phyloP scores from a whole-genome alignment of 2,888 invertebrate genomes.

The Conistra vaccinii region DNA sequence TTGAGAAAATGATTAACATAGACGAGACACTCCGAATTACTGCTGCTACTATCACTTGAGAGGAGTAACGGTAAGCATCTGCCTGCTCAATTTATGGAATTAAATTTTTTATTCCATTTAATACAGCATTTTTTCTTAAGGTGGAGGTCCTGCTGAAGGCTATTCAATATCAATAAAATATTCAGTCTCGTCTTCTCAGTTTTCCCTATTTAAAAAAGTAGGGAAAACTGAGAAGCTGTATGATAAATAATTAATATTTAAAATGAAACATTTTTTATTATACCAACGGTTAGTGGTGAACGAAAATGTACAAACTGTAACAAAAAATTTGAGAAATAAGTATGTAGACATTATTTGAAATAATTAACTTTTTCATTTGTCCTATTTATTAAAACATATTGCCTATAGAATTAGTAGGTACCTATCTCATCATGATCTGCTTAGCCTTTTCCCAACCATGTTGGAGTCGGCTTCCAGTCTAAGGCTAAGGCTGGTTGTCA shows the following conservation, averaged over 20 bases:
- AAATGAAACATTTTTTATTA: not conserved
- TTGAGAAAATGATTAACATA: constrained; percentile 85
- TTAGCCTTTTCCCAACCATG: too few relatives aligned
- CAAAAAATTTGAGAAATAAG: not conserved
- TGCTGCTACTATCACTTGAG: constrained; percentile 71
- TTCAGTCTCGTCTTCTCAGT: too few relatives aligned
- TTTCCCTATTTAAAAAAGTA: not conserved
- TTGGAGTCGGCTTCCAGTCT: too few relatives aligned
- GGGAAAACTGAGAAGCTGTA: not conserved
- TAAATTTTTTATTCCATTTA: not conserved
- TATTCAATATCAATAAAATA: too few relatives aligned
- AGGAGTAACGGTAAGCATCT: constrained; percentile 56
- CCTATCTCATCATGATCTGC: too few relatives aligned
- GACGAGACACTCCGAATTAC: constrained; percentile 78
- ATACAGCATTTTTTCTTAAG: not conserved
- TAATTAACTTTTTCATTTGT: not conserved
- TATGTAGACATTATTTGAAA: not conserved
- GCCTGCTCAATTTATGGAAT: not conserved
- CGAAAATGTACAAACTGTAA: not conserved
- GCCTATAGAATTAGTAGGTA: not conserved
- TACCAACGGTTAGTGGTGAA: not conserved
- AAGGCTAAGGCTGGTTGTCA: too few relatives aligned
- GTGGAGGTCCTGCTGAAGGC: not conserved
- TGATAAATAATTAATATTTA: not conserved
- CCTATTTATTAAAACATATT: not conserved